phyloP scores from a whole-genome alignment of 2,888 invertebrate species.

The Cheilosia variabilis region DNA sequence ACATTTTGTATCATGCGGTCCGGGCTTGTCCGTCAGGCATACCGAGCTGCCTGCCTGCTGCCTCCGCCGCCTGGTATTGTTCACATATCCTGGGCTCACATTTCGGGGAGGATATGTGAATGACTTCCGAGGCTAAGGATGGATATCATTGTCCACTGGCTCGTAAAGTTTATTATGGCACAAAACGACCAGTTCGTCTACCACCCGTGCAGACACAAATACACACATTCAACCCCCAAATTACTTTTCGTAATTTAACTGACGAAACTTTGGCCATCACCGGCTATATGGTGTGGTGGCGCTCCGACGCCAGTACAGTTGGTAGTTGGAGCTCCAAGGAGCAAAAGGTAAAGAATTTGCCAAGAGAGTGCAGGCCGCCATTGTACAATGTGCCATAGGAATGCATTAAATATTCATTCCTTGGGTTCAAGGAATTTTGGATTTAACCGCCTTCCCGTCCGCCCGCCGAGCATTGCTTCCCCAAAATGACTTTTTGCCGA shows the following conservation, averaged over 20 bases:
- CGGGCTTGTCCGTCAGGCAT: constrained; percentile 50
- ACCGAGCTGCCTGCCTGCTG: constrained; percentile 38
- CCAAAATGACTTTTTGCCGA: constrained; percentile 45
- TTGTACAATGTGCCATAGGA: constrained; percentile 70
- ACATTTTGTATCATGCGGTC: constrained; percentile 42
- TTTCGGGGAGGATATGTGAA: constrained; percentile 73
- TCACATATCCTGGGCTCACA: constrained; percentile 64
- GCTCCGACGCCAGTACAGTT: background rate
- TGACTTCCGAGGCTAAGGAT: constrained; percentile 74
- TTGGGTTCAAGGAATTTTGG: constrained; percentile 71
- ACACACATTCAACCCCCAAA: constrained; percentile 40
- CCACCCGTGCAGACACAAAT: constrained; percentile 7
- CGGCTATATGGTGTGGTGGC: constrained; percentile 5
- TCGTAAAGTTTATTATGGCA: constrained; percentile 75
- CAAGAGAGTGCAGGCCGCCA: constrained; percentile 67
- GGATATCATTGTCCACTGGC: constrained; percentile 75
- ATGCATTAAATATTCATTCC: constrained; percentile 73
- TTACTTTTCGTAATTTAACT: constrained; percentile 73
- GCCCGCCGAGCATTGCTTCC: constrained; percentile 13
- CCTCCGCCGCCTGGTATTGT: constrained; percentile 51
- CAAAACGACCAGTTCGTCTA: constrained; percentile 72
- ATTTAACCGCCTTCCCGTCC: constrained; percentile 39
- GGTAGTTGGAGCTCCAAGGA: constrained; percentile 25
- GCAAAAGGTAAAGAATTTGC: constrained; percentile 71
- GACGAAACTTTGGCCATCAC: constrained; percentile 68